Base-by-base conservation (phyloP, 2,888 invertebrate genomes). In the Drosophila stalkeri region DNA sequence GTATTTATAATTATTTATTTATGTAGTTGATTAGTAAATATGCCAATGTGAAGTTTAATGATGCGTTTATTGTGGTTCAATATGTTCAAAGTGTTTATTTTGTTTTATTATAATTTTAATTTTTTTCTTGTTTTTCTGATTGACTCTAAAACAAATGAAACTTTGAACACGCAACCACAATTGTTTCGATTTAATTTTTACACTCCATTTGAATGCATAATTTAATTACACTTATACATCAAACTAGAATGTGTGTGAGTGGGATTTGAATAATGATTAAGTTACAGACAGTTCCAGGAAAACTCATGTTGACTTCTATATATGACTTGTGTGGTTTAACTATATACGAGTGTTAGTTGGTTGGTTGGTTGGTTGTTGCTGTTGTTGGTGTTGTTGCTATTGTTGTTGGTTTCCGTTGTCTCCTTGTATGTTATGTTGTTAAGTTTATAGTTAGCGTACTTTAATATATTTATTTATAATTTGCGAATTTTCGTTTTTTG, bases 401-500 rank as follows among this genome's bases (percentile, higher is more conserved):
- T 33, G n/a, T 41, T 59, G 23, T 14, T 43, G 56, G 64, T 49
- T 44, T 43, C 44, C 70, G 56, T 77, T 77, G 55, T 72, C 56
- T 54, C 44, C 61, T 56, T 54, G 47, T 65, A 43, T 66, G 41
- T 74, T 71, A 44, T 55, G 60, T 63, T 80, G 66, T 85, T 86
- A 81, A 78, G 84, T 90, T 89, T 86, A 81, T 87, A 89, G 80
- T 88, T 90, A 89, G 86, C 81, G 82, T 90, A 88, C 66, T 82
- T 80, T 87, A 83, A 82, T 86, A 81, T 78, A 66, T 87, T 78
- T 91, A 87, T 83, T 90, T 86, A 88, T 90, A 86, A 87, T 76
- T 82, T 86, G 86, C 85, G 81, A 89, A 81, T 80, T 81, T 81
- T 81, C 77, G 81, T 89, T 79, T 80, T 90, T 90, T 90, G 85